Percentiles rank a stretch among this genome's conserved stretches.
Evolutionary conservation across 2,888 invertebrate species (phyloP).

Genomic region (Pollenia griseotomentosa): DNA sequence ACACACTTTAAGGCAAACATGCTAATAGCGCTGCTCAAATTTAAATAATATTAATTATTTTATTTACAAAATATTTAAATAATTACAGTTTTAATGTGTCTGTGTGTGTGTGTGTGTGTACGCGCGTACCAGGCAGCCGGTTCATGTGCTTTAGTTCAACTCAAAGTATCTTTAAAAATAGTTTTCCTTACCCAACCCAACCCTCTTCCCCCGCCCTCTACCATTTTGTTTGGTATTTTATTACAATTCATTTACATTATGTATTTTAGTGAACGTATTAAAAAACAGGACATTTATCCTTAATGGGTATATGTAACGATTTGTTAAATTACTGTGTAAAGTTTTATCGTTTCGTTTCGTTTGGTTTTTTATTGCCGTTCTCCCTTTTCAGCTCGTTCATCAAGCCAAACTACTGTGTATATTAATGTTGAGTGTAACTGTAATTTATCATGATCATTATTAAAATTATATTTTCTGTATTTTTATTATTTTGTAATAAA

Average conservation of each 20-base stretch:
- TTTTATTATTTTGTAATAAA: slow-evolving; percentile 42
- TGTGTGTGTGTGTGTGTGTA: not conserved
- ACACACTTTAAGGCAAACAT: not conserved
- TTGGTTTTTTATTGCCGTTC: not conserved
- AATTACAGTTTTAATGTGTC: not conserved
- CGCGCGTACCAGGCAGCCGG: too few relatives aligned
- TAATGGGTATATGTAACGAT: not conserved
- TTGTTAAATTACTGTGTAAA: slow-evolving; percentile 14
- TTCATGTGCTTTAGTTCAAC: not conserved
- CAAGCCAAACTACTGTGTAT: slow-evolving; percentile 10
- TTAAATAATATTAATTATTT: slow-evolving; percentile 21
- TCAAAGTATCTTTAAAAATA: not conserved
- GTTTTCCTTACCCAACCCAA: not conserved
- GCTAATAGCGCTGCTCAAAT: not conserved
- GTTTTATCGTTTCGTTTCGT: too few relatives aligned
- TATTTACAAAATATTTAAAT: slow-evolving; percentile 43
- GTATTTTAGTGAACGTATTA: not conserved
- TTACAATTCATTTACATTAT: not conserved
- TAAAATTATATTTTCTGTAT: slow-evolving; percentile 26
- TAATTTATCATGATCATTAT: slow-evolving; percentile 65
- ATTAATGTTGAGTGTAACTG: slow-evolving; percentile 48
- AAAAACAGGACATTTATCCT: slow-evolving; percentile 1
- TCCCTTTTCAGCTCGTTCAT: slow-evolving; percentile 14
- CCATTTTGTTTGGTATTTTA: too few relatives aligned
- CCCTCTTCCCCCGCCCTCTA: too few relatives aligned